Evolutionary conservation across 2,797 vertebrate genomes (phyloP).

Genomic region (Triplophysa bombifrons): DNA sequence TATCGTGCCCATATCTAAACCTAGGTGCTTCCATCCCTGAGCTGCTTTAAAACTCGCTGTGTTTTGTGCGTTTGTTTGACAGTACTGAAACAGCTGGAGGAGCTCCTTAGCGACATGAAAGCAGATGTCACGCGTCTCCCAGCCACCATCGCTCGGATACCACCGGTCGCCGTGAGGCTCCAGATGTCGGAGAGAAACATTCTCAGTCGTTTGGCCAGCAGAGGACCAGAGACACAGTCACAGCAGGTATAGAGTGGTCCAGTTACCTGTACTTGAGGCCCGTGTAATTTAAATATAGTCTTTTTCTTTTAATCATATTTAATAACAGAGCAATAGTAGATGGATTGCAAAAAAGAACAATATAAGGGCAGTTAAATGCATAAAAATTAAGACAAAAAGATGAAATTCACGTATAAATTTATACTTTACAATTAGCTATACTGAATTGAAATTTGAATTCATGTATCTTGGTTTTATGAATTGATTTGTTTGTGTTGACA

Average conservation of each 20-base stretch:
- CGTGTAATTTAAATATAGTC: too few relatives aligned
- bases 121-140: constrained; percentile 96
- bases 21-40: not conserved
- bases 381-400: too few relatives aligned
- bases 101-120: constrained; percentile 98
- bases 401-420: too few relatives aligned
- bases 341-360: too few relatives aligned
- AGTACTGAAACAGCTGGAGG: constrained; percentile 98
- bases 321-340: too few relatives aligned
- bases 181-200: constrained; percentile 99
- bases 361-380: too few relatives aligned
- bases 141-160: constrained; percentile 95
- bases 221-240: constrained; percentile 88
- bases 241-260: constrained; percentile 74
- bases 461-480: not conserved
- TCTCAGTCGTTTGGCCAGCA: constrained; percentile 92
- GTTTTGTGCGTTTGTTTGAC: constrained; percentile 31
- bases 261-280: constrained; percentile 17
- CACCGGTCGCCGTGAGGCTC: constrained; percentile 92
- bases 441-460: not conserved
- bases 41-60: not conserved
- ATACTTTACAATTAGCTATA: too few relatives aligned
- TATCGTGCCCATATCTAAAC: too few relatives aligned
- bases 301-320: too few relatives aligned
- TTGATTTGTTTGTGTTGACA: constrained; percentile 39